Conservation (phyloP, 1,140 invertebrate species). For the Brachionus sp. region DNA sequence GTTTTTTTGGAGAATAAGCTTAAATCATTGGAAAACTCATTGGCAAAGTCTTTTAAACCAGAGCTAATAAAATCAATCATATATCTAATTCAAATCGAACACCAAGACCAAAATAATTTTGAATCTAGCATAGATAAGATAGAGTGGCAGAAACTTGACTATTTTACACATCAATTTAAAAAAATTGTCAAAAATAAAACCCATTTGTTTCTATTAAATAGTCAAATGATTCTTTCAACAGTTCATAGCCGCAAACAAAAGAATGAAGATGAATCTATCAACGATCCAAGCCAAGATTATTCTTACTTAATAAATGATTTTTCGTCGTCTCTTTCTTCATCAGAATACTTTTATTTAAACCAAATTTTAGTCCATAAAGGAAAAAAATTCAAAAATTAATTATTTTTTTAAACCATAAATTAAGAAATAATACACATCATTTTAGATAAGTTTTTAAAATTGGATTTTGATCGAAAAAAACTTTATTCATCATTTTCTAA, state of each 20-base stretch:
- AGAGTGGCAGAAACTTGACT: background rate
- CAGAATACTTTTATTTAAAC: constrained; percentile 17
- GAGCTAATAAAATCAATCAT: background rate
- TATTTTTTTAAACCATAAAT: too few species aligned
- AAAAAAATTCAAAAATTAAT: too few species aligned
- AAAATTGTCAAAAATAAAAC: constrained; percentile 27
- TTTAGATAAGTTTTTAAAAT: background rate
- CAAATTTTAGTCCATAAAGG: constrained; percentile 10
- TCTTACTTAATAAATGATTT: background rate
- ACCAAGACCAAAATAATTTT: background rate
- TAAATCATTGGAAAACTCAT: background rate
- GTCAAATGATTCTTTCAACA: background rate
- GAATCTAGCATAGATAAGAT: background rate
- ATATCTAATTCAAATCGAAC: background rate
- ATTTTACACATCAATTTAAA: constrained; percentile 30
- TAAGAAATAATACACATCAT: background rate
- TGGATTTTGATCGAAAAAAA: background rate
- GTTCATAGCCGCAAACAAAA: background rate
- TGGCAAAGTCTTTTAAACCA: background rate
- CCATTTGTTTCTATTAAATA: constrained; percentile 15
- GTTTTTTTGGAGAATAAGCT: constrained; percentile 1
- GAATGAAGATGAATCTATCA: background rate
- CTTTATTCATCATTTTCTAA: background rate
- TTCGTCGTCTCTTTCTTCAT: background rate
- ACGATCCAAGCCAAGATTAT: background rate